Percentiles rank a stretch among this genome's conserved stretches.
Conservation (phyloP, 2,888 invertebrate species). For the Molanna angustata region DNA sequence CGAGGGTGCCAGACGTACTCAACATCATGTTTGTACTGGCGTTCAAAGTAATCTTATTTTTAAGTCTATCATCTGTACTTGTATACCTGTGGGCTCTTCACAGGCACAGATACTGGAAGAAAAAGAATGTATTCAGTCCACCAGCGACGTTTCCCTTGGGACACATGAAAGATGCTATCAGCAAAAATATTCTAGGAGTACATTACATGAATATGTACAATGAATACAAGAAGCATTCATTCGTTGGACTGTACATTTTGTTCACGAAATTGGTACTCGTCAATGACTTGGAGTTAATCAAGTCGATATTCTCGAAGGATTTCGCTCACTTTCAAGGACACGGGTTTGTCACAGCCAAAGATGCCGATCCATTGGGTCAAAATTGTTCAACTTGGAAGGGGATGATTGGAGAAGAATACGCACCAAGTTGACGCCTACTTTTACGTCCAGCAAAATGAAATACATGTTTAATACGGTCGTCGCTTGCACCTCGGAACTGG, state of each 20-base stretch:
- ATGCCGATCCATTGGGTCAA: slow-evolving; percentile 1
- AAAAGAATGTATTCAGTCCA: slow-evolving; percentile 4
- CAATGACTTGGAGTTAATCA: slow-evolving; percentile 9
- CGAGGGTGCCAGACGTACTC: too few relatives aligned
- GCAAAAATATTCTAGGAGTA: slow-evolving; percentile 3
- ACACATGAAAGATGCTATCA: background rate
- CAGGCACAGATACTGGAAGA: slow-evolving; percentile 9
- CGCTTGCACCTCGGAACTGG: slow-evolving; percentile 9
- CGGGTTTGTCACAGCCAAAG: background rate
- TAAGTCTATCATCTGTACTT: too few relatives aligned
- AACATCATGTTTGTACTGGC: too few relatives aligned
- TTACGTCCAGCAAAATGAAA: slow-evolving; percentile 18
- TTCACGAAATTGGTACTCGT: slow-evolving; percentile 7
- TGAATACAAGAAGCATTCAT: slow-evolving; percentile 7
- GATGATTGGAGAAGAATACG: slow-evolving; percentile 12
- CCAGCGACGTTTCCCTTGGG: slow-evolving; percentile 8
- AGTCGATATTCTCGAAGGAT: slow-evolving; percentile 9
- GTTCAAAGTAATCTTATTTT: too few relatives aligned
- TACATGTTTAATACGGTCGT: slow-evolving; percentile 13
- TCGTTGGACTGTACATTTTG: slow-evolving; percentile 4
- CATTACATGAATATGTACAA: background rate
- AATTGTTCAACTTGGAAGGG: slow-evolving; percentile 16
- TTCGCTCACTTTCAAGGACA: slow-evolving; percentile 12
- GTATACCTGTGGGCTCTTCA: slow-evolving; percentile 8
- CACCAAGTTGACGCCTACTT: slow-evolving; percentile 12